Conservation (phyloP, 2,113 vertebrate species). For the Argyrosomus japonicus region DNA sequence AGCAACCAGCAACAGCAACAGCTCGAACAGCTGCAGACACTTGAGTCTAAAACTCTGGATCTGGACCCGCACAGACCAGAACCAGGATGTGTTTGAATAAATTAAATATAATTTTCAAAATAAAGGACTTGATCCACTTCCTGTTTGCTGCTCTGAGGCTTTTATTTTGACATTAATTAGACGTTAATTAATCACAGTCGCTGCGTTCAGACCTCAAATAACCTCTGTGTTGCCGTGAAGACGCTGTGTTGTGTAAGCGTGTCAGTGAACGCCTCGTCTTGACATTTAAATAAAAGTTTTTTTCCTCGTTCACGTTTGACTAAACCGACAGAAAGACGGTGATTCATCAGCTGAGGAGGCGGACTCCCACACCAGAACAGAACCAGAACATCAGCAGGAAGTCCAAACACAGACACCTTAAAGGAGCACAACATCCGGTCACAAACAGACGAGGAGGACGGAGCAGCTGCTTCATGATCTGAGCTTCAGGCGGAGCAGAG, state of each 20-base stretch:
- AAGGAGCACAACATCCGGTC: no score
- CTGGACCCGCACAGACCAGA: background rate
- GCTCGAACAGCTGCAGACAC: background rate
- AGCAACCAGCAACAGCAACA: no score
- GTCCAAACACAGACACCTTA: background rate
- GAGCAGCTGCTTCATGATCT: background rate
- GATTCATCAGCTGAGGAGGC: conserved; percentile 38
- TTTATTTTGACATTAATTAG: background rate
- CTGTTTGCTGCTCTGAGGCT: no score
- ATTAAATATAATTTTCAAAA: no score
- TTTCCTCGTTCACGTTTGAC: conserved; percentile 26
- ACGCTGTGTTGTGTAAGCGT: background rate
- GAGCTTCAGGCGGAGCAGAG: conserved; percentile 21
- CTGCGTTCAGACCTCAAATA: background rate
- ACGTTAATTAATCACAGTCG: background rate
- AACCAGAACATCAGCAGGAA: background rate
- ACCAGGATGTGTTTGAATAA: no score
- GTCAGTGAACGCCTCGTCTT: conserved; percentile 12
- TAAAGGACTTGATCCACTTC: no score
- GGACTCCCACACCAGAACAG: conserved; percentile 20
- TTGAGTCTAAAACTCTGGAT: background rate
- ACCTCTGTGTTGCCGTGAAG: background rate
- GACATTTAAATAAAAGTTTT: conserved; percentile 42
- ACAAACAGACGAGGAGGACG: no score
- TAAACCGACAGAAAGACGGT: conserved; percentile 17